Conservation (phyloP, 2,888 invertebrate species). For the Lapara coniferarum region DNA sequence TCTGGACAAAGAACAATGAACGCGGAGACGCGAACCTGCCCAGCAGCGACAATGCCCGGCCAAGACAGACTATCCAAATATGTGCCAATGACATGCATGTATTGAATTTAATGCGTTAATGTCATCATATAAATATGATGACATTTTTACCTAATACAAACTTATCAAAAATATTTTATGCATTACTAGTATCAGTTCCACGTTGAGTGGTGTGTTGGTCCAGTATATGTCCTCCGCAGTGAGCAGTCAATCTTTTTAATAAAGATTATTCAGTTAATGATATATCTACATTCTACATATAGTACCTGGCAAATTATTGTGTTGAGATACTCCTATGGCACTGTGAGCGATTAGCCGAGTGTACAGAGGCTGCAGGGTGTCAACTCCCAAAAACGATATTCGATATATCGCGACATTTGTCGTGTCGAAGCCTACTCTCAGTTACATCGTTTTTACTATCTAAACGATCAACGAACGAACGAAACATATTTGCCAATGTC, state of each 20-base stretch:
- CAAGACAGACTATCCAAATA: background rate
- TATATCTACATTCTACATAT: background rate
- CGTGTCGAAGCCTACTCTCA: too few species aligned
- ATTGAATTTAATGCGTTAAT: background rate
- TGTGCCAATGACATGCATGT: background rate
- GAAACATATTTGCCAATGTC: too few species aligned
- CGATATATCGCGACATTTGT: too few species aligned
- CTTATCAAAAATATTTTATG: background rate
- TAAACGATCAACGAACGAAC: too few species aligned
- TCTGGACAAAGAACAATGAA: constrained; percentile 47
- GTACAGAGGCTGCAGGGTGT: too few species aligned
- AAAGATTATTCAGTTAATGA: background rate
- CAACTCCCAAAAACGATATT: too few species aligned
- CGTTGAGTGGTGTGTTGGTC: background rate
- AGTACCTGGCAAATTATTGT: too few species aligned
- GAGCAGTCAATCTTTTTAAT: background rate
- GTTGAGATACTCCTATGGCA: too few species aligned
- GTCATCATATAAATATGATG: too few species aligned
- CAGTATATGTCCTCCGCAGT: background rate
- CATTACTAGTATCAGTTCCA: background rate
- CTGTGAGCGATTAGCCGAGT: too few species aligned
- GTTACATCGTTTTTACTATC: too few species aligned
- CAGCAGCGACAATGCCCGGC: background rate
- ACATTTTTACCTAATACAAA: background rate
- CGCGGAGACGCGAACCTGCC: constrained; percentile 1